Conservation (phyloP, 2,888 invertebrate species). For the Hirtodrosophila histrioides region DNA sequence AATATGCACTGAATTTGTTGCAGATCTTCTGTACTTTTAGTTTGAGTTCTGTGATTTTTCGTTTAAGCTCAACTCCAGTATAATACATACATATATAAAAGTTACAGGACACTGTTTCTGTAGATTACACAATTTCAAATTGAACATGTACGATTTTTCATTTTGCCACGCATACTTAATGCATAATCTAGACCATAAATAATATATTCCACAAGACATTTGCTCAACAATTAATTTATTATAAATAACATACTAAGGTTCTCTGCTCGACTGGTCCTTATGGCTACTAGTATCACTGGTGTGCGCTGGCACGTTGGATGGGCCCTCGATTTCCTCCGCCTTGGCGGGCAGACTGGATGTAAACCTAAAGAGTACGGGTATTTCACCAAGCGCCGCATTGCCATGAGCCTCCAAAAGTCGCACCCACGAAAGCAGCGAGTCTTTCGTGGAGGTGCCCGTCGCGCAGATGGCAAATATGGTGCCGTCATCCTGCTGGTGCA, state of each 20-base stretch:
- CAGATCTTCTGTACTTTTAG: conserved; percentile 70
- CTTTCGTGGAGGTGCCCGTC: conserved; percentile 95
- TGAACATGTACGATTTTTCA: conserved; percentile 42
- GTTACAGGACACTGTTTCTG: conserved; percentile 17
- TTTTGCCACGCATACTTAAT: conserved; percentile 40
- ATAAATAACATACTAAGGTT: conserved; percentile 24
- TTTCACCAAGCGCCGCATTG: conserved; percentile 89
- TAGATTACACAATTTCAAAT: conserved; percentile 41
- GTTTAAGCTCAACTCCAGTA: conserved; percentile 70
- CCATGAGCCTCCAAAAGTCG: conserved; percentile 90
- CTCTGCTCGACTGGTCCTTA: conserved; percentile 9
- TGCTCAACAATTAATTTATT: conserved; percentile 53
- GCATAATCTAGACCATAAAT: conserved; percentile 45
- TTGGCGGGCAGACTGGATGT: conserved; percentile 85
- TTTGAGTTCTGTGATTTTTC: conserved; percentile 77
- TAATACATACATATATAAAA: conserved; percentile 16
- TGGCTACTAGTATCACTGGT: conserved; percentile 46
- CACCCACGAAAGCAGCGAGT: conserved; percentile 97
- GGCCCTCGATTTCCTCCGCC: conserved; percentile 69
- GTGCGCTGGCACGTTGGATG: conserved; percentile 51
- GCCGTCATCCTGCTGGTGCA: conserved; percentile 97
- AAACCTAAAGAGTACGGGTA: conserved; percentile 94
- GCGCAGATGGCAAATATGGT: conserved; percentile 94
- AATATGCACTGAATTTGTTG: conserved; percentile 39
- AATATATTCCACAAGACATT: conserved; percentile 12